These are phyloP conservation scores for Limnephilus rhombicus DNA, from an alignment of 2,888 invertebrate genomes.

Conservation along the genomic window DNA sequence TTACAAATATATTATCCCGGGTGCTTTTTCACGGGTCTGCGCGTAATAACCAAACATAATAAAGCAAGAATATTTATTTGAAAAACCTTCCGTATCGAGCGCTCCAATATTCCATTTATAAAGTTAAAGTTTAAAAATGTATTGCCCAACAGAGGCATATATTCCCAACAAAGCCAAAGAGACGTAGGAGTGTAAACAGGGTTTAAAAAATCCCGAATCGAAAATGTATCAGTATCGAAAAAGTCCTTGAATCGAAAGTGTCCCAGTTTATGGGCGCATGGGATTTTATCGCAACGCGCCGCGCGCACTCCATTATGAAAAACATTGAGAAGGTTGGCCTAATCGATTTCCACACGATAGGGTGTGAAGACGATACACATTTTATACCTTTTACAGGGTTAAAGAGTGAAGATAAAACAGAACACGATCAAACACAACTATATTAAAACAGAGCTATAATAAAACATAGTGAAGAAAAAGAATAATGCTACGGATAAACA, in stretches of 20 bases:
- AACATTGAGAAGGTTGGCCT: not conserved
- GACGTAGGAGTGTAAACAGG: not conserved
- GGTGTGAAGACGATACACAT: not conserved
- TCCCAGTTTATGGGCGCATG: not conserved
- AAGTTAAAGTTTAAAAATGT: not conserved
- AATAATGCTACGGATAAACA: too few species aligned
- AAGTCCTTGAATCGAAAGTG: too few species aligned
- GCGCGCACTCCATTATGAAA: not conserved
- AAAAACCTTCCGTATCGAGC: not conserved
- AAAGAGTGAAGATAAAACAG: not conserved
- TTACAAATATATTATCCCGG: too few species aligned
- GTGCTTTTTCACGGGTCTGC: too few species aligned
- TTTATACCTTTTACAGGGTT: not conserved
- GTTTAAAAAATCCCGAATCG: not conserved
- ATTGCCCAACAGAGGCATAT: not conserved
- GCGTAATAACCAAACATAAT: not conserved
- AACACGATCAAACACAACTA: too few species aligned
- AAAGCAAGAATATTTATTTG: not conserved
- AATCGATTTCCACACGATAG: not conserved
- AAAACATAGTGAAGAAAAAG: too few species aligned
- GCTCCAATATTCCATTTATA: not conserved
- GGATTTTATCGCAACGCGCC: not conserved
- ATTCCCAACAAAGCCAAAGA: not conserved
- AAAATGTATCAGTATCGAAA: not conserved
- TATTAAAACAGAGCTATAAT: too few species aligned